Base-by-base conservation (phyloP, 2,888 invertebrate species). In the Aproaerema taeniolella region DNA sequence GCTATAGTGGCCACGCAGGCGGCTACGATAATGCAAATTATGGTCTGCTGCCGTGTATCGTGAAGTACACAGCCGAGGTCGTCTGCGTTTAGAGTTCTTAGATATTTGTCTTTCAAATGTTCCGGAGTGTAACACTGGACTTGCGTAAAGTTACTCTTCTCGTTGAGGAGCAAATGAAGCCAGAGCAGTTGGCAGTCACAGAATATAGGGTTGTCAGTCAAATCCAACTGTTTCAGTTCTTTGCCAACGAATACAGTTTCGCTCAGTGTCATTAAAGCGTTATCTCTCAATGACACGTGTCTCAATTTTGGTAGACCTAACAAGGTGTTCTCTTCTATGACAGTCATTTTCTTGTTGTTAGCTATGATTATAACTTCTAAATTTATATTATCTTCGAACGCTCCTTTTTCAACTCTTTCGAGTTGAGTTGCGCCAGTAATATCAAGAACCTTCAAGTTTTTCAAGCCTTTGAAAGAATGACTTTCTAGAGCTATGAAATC, bases 151-250 rank as follows among this genome's bases (percentile, higher is more conserved):
- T 93, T 92, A 55, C 91, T 91, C 51, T 90, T 88, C 7, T 89
- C 88, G n/a, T 88, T 87, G 20, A 94, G 81, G 28, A 95, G 78
- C 53, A 93, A 92, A 37, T 92, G 89, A 25, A 96, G 85, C 95
- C 95, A 96, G 42, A 94, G 74, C 17, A 95, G 73, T 45, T 91
- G 90, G 61, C 96, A 96, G 61, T 93, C 93, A 68, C 96, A 96
- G 43, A 90, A 87, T 36, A 96, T 86, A 0, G 95, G 95, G 63
- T 95, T 95, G 59, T 95, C 95, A 2, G 93, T 92, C 25, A 96
- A 83, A 61, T 95, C 95, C 11, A 96, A 71, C 11, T 90, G 89
- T 34, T 91, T 89, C 24, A 95, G 76, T 59, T 94, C 95, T 49
- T 90, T 91, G 89, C 95, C 95, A 14, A 93, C 90, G 26, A 94